Percentiles rank a stretch among this genome's conserved stretches.
These are phyloP conservation scores for Hystrix cristata DNA, from an alignment of 2,113 vertebrate species.

Conservation along the genomic window DNA sequence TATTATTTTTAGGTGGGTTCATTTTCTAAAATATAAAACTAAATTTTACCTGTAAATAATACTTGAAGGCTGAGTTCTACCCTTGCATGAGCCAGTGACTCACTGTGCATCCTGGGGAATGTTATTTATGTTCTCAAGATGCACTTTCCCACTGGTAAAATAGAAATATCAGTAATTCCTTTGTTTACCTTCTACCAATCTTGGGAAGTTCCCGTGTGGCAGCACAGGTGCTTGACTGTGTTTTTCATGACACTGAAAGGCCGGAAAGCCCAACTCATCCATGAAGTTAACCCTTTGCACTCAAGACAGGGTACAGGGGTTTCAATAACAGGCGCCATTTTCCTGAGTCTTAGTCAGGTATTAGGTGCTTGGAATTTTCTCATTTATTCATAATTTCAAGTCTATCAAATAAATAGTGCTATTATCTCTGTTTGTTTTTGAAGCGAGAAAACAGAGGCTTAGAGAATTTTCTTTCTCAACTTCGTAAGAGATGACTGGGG, in stretches of 20 bases:
- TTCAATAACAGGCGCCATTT: not conserved
- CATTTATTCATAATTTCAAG: not conserved
- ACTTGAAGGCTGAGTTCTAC: not conserved
- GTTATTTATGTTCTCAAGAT: not conserved
- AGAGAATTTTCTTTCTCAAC: slow-evolving; percentile 9
- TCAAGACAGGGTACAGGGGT: not conserved
- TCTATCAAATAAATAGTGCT: not conserved
- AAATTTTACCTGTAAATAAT: not conserved
- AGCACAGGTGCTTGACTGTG: not conserved
- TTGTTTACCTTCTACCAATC: not conserved
- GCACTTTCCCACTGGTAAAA: not conserved
- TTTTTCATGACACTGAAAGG: slow-evolving; percentile 5
- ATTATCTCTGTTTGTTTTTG: not conserved
- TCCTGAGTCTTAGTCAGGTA: not conserved
- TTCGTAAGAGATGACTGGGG: not conserved
- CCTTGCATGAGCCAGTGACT: not conserved
- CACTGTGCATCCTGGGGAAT: not conserved
- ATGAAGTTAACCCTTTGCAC: not conserved
- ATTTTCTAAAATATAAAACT: slow-evolving; percentile 34
- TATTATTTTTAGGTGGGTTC: slow-evolving; percentile 26
- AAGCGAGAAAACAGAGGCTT: not conserved
- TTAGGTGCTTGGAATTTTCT: not conserved
- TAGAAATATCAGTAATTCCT: not conserved
- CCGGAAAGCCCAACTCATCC: not conserved
- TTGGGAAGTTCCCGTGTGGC: not conserved